Evolutionary conservation across 1,140 invertebrate genomes (phyloP).

Genomic region (Drosophila serrata): DNA sequence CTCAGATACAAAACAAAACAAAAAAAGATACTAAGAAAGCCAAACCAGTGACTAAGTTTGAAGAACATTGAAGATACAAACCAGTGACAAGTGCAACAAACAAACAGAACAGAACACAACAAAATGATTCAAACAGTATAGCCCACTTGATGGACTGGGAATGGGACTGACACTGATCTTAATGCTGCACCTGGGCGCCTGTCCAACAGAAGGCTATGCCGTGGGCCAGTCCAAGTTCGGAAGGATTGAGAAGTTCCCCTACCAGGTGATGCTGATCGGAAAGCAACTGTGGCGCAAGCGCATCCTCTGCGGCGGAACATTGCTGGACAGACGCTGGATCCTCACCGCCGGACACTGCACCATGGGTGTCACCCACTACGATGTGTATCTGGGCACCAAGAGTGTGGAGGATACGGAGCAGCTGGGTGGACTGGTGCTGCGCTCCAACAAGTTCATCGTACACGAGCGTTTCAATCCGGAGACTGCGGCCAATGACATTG

Average conservation of each 20-base stretch:
- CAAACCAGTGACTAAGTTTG: conserved; percentile 16
- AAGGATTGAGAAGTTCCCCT: conserved; percentile 81
- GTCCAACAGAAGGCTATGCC: conserved; percentile 53
- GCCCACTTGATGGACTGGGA: conserved; percentile 23
- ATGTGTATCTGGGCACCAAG: conserved; percentile 78
- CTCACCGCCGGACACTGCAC: conserved; percentile 93
- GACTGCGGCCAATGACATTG: conserved; percentile 80
- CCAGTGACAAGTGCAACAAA: conserved; percentile 50
- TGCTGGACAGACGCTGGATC: conserved; percentile 90
- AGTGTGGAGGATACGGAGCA: conserved; percentile 73
- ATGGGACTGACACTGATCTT: conserved; percentile 30
- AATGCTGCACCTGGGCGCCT: conserved; percentile 38
- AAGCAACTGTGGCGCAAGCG: conserved; percentile 82
- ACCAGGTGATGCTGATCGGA: conserved; percentile 84
- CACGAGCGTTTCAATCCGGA: conserved; percentile 75
- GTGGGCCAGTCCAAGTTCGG: conserved; percentile 79
- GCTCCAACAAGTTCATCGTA: conserved; percentile 79
- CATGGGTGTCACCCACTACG: conserved; percentile 86
- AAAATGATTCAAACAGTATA: conserved; percentile 49
- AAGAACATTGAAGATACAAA: conserved; percentile 16
- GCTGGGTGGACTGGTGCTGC: conserved; percentile 65
- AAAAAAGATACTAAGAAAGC: conserved; percentile 5
- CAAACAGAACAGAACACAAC: conserved; percentile 1
- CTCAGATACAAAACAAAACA: conserved; percentile 36
- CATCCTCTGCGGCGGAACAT: conserved; percentile 90